These are phyloP conservation scores for Pongo abelii DNA, from an alignment of 2,113 vertebrate species.

Conservation along the genomic window DNA sequence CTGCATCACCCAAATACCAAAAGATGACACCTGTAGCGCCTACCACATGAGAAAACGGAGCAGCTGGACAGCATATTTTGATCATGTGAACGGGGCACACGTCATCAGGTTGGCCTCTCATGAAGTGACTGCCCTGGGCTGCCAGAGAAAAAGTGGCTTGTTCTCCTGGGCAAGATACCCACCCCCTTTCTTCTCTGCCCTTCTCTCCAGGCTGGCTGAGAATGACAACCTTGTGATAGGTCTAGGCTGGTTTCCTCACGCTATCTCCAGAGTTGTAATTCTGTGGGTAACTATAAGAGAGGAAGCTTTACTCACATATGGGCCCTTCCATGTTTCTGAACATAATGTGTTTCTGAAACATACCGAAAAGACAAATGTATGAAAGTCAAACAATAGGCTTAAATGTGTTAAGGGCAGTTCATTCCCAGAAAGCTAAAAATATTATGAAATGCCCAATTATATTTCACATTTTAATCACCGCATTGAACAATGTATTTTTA, in stretches of 20 bases:
- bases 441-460: neutral
- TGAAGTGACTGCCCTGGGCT: neutral
- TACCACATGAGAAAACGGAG: neutral
- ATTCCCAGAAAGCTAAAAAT: neutral
- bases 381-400: neutral
- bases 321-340: neutral
- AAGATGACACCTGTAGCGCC: slow-evolving; percentile 52
- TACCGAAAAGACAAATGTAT: neutral
- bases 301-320: neutral
- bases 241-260: neutral
- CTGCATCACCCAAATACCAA: slow-evolving; percentile 65
- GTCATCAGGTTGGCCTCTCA: neutral
- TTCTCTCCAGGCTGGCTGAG: neutral
- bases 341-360: neutral
- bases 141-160: neutral
- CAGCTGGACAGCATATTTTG: neutral
- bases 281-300: neutral
- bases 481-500: neutral
- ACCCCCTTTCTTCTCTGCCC: neutral
- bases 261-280: neutral
- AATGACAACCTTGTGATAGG: neutral
- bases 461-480: neutral
- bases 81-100: neutral
- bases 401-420: neutral
- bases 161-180: neutral